Evolutionary conservation across 2,888 invertebrate genomes (phyloP).

Genomic region (Amblyjoppa fuscipennis): DNA sequence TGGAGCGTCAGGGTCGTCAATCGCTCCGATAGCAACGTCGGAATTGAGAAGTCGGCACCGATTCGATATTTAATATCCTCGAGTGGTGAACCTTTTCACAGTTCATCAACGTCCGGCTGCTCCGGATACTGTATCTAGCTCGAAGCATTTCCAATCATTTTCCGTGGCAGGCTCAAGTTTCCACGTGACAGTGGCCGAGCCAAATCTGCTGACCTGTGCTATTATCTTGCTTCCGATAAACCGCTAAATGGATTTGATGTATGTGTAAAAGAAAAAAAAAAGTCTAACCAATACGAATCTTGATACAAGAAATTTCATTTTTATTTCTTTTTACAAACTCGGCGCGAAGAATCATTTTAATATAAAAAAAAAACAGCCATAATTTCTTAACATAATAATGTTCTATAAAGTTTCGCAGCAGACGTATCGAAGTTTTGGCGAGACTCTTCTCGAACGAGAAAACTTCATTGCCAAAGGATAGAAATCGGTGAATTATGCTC

Average conservation of each 20-base stretch:
- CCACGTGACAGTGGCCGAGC: not conserved
- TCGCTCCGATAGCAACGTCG: constrained; percentile 39
- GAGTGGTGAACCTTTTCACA: constrained; percentile 67
- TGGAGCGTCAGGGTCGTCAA: constrained; percentile 20
- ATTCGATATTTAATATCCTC: constrained; percentile 73
- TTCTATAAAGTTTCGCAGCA: not conserved
- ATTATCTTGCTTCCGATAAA: constrained; percentile 15
- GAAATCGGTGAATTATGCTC: constrained; percentile 18
- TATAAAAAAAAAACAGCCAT: not conserved
- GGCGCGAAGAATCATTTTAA: not conserved
- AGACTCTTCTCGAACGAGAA: not conserved
- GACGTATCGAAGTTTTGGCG: not conserved
- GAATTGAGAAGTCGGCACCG: constrained; percentile 64
- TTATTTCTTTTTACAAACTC: not conserved
- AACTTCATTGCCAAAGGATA: not conserved
- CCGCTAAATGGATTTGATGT: not conserved
- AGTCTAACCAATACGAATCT: not conserved
- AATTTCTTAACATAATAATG: not conserved
- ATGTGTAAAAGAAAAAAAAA: not conserved
- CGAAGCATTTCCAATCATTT: constrained; percentile 75
- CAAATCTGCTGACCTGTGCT: not conserved
- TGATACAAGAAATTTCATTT: not conserved
- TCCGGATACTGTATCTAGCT: constrained; percentile 50
- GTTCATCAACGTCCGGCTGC: constrained; percentile 71
- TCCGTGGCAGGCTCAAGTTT: constrained; percentile 51